Evolutionary conservation across 2,113 vertebrate species (phyloP), one percentile per base, ranked within the genome.

Genomic region (Symphodus melops): DNA sequence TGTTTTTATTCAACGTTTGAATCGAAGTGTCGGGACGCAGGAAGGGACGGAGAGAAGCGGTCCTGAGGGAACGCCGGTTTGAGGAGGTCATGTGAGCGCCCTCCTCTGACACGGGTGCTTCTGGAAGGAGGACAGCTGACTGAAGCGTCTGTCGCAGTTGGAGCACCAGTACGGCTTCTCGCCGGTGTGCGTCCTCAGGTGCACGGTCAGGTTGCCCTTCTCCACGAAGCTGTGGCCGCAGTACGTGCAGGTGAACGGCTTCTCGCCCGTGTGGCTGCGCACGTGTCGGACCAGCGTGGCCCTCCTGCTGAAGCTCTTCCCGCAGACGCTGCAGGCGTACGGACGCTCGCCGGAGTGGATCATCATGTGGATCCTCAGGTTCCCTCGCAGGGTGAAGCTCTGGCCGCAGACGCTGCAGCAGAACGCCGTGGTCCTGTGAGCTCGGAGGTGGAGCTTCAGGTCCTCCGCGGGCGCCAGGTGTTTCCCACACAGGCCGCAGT

Each of bases 291-390:
- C 67, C 62, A 85, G 75, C 41, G 79, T 64, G 1, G 70, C 83
- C 23, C 67, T 23, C 39, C 75, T 5, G 25, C 75, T 65, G 21
- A 82, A 85, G 53, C 58, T 68, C 66, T 86, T 86, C 0, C 75
- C 57, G 48, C 83, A 85, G 52, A 78, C 17, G 21, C 20, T 64
- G 83, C 83, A 85, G 61, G 51, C 20, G 57, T 54, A 58, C 12
- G 83, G 83, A 39, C 78, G 64, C 65, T 85, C 78, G 10, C 83
- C 83, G 0, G 83, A 75, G 56, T 85, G 83, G 70, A 85, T 82
- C 62, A 71, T 67, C 83, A 79, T 72, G 66, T 85, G 83, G 2
- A 49, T 82, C 39, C 67, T 8, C 21, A 86, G 75, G 62, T 86
- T 86, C 11, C 75, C 75, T 0, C 58, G 56, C 57, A 64, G 79